A percentile compares a stretch with the other conserved stretches of the same genome.
Conservation (phyloP, 2,113 vertebrate genomes). For the Malurus elegans region DNA sequence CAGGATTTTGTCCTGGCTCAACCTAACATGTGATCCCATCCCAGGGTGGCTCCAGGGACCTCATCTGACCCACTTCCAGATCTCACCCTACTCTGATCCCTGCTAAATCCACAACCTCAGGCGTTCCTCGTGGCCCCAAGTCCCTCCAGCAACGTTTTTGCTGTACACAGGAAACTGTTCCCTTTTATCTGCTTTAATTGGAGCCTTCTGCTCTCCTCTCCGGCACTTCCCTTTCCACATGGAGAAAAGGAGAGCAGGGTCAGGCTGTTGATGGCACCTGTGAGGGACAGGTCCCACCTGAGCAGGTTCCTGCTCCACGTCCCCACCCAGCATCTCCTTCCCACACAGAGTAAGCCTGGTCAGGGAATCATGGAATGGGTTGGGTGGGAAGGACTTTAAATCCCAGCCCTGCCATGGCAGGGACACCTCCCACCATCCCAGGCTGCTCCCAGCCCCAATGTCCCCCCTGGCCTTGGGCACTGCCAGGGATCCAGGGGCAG, state of each 20-base stretch:
- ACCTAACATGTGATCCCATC: not conserved
- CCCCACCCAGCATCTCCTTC: not conserved
- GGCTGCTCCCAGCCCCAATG: not conserved
- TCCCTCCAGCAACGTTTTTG: constrained; percentile 9
- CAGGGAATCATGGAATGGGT: not conserved
- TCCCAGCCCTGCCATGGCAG: not conserved
- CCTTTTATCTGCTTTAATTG: constrained; percentile 53
- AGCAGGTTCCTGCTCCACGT: not conserved
- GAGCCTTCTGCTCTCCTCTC: not conserved
- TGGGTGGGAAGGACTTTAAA: not conserved
- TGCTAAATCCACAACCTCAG: constrained; percentile 34
- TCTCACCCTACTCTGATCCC: constrained; percentile 34
- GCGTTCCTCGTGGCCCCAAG: not conserved
- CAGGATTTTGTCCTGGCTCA: not conserved
- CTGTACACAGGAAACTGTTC: not conserved
- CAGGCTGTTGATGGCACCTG: not conserved
- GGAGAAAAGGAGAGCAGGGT: not conserved
- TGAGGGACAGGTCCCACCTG: not conserved
- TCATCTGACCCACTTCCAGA: constrained; percentile 14
- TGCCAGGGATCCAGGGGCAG: not conserved
- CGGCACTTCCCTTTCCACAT: not conserved
- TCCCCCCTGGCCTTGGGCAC: not conserved
- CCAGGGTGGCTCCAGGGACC: not conserved
- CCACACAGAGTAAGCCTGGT: not conserved
- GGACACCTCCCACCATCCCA: not conserved